These are phyloP conservation scores for Himalopsyche phryganea DNA, from an alignment of 1,140 invertebrate species.

Conservation along the genomic window DNA sequence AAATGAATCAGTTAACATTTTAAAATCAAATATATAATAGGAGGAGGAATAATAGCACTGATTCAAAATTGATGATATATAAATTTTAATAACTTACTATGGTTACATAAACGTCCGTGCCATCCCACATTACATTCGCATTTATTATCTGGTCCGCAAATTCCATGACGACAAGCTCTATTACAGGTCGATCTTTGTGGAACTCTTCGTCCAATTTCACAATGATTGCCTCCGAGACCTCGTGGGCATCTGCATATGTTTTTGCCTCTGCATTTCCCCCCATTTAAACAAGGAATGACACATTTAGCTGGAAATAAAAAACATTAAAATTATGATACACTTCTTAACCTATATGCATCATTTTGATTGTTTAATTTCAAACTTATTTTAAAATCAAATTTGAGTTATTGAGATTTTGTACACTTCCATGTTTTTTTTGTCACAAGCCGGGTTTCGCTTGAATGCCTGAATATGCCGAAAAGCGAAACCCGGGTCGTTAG, in stretches of 20 bases:
- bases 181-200: conserved; percentile 65
- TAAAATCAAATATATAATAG: no score
- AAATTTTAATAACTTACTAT: conserved; percentile 48
- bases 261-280: conserved; percentile 77
- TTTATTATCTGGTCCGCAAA: conserved; percentile 62
- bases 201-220: conserved; percentile 71
- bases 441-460: neutral
- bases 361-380: neutral
- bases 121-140: conserved; percentile 72
- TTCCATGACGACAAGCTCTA: conserved; percentile 68
- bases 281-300: conserved; percentile 82
- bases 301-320: conserved; percentile 68
- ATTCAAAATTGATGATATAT: no score
- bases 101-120: conserved; percentile 68
- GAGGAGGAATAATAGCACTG: no score
- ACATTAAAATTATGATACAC: no score
- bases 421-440: neutral
- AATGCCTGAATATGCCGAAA: no score
- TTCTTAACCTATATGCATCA: no score
- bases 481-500: no score
- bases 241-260: conserved; percentile 80
- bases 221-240: conserved; percentile 79
- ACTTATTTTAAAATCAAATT: no score
- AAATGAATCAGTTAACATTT: no score
- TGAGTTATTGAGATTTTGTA: no score